Conservation (phyloP, 2,797 vertebrate species). For the Apogon talboti region DNA sequence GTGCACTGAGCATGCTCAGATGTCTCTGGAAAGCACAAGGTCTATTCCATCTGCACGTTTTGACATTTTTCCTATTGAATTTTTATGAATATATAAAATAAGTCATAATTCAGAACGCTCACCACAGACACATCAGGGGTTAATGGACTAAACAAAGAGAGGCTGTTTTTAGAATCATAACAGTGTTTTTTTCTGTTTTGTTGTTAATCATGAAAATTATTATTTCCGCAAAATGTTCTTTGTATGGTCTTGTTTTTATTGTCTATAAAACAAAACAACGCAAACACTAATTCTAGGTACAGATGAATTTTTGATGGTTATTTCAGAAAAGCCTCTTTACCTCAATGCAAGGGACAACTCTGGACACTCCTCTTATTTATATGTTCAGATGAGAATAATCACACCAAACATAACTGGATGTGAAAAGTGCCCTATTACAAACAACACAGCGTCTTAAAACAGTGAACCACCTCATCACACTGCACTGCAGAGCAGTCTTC, state of each 20-base stretch:
- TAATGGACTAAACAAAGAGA: background rate
- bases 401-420: background rate
- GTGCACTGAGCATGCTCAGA: too few species aligned
- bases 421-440: conserved; percentile 11
- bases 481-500: conserved; percentile 13
- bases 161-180: background rate
- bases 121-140: too few species aligned
- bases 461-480: background rate
- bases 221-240: background rate
- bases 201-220: background rate
- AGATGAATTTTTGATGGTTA: background rate
- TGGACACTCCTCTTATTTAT: conserved; percentile 25
- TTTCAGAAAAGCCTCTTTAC: conserved; percentile 16
- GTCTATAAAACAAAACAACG: background rate
- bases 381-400: conserved; percentile 7
- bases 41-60: too few species aligned
- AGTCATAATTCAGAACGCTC: too few species aligned
- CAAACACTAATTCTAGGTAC: conserved; percentile 1
- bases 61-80: too few species aligned
- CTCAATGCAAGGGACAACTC: conserved; percentile 18
- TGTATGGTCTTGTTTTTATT: background rate
- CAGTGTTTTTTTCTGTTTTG: conserved; percentile 4
- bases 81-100: too few species aligned
- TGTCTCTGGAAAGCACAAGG: too few species aligned
- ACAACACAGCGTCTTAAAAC: conserved; percentile 10